A percentile compares a stretch with the other conserved stretches of the same genome.
Conservation (phyloP, 2,888 invertebrate genomes). For the Horisme vitalbata region DNA sequence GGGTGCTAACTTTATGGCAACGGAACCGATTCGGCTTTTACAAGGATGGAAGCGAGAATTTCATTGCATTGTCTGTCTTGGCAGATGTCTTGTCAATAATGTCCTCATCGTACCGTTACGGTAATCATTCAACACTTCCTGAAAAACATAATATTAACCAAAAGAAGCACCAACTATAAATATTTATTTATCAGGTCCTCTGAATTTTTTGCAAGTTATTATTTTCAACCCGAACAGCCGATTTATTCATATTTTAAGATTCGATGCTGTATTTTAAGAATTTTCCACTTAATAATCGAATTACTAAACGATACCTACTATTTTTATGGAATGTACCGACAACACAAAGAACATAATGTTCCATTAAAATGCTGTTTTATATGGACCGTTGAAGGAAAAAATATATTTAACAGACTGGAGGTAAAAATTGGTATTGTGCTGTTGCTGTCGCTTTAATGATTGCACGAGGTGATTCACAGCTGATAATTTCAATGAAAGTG, state of each 20-base stretch:
- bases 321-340: constrained; percentile 34
- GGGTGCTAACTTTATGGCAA: constrained; percentile 19
- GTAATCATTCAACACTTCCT: constrained; percentile 28
- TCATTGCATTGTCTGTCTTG: constrained; percentile 6
- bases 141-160: constrained; percentile 22
- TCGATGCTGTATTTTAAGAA: constrained; percentile 17
- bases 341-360: constrained; percentile 39
- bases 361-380: constrained; percentile 49
- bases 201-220: constrained; percentile 18
- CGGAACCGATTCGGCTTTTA: neutral
- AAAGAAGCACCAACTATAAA: constrained; percentile 28
- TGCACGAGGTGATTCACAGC: constrained; percentile 43
- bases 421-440: constrained; percentile 52
- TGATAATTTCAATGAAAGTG: constrained; percentile 30
- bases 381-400: constrained; percentile 50
- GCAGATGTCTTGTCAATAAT: constrained; percentile 17
- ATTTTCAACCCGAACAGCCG: constrained; percentile 18
- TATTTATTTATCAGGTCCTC: constrained; percentile 35
- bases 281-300: constrained; percentile 38
- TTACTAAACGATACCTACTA: constrained; percentile 39
- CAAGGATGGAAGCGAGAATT: constrained; percentile 4
- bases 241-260: constrained; percentile 4
- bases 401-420: constrained; percentile 43
- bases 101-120: constrained; percentile 22
- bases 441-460: constrained; percentile 41